Percentiles rank a stretch among this genome's conserved stretches.
Evolutionary conservation across 30 jellyfish, hydroid and myxozoan species (phyloP).

Genomic region (Turritopsis dohrnii): DNA sequence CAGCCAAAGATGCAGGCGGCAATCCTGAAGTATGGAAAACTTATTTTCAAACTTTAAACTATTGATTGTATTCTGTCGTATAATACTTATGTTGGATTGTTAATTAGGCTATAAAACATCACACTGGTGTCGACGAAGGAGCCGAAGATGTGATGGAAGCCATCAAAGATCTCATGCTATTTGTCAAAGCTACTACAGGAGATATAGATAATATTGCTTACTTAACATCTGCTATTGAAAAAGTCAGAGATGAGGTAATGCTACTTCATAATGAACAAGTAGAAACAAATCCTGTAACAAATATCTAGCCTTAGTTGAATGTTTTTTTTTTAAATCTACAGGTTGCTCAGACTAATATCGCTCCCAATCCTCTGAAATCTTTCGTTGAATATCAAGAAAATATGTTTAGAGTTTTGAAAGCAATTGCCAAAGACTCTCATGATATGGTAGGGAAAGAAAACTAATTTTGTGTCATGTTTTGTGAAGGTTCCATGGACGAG

Average conservation of each 20-base stretch:
- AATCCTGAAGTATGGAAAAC: slow-evolving; percentile 34
- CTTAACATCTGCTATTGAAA: neutral
- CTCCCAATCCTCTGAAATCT: neutral
- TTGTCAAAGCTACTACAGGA: slow-evolving; percentile 19
- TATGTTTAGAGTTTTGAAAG: slow-evolving; percentile 14
- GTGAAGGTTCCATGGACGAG: too few relatives aligned
- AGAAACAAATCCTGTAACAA: neutral
- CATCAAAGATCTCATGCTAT: slow-evolving; percentile 10
- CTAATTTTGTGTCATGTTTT: neutral
- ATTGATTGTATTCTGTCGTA: too few relatives aligned
- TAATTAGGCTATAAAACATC: slow-evolving; percentile 14
- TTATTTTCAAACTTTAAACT: too few relatives aligned
- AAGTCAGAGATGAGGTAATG: slow-evolving; percentile 2
- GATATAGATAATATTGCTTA: slow-evolving; percentile 20
- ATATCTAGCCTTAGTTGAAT: neutral
- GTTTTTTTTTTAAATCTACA: neutral
- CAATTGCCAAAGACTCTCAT: slow-evolving; percentile 27
- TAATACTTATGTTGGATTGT: neutral
- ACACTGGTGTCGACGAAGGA: slow-evolving; percentile 20
- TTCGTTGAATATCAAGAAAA: slow-evolving; percentile 21
- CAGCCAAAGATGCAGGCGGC: slow-evolving; percentile 19
- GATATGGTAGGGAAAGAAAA: slow-evolving; percentile 9
- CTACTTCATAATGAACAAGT: too few relatives aligned
- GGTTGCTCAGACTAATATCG: neutral
- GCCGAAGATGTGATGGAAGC: slow-evolving; percentile 29